A percentile compares a stretch with the other conserved stretches of the same genome.
Evolutionary conservation across 2,888 invertebrate genomes (phyloP).

Genomic region (Choristoneura rosaceana): DNA sequence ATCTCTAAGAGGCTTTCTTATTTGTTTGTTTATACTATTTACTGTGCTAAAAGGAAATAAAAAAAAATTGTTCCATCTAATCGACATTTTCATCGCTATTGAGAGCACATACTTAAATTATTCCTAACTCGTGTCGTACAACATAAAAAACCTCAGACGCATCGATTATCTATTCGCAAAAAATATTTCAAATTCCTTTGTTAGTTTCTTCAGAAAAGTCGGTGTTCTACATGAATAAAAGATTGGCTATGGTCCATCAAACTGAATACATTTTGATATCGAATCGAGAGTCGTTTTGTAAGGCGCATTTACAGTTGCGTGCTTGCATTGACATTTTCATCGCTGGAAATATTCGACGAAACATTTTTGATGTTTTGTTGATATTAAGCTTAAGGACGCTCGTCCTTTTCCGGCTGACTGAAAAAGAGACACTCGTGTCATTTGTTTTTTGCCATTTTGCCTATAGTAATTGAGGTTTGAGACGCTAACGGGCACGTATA

Average conservation of each 20-base stretch:
- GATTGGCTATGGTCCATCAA: slow-evolving; percentile 42
- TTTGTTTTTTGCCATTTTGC: no score
- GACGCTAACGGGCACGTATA: no score
- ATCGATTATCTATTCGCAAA: slow-evolving; percentile 16
- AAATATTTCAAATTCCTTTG: slow-evolving; percentile 14
- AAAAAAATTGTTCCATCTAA: background rate
- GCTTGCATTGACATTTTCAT: background rate
- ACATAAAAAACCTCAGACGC: slow-evolving; percentile 6
- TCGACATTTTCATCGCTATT: background rate
- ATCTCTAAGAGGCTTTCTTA: background rate
- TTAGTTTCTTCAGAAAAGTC: slow-evolving; percentile 10
- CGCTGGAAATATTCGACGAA: no score
- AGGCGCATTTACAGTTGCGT: background rate
- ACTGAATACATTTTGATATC: slow-evolving; percentile 17
- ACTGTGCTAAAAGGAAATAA: no score
- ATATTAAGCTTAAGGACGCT: no score
- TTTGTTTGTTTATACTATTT: no score
- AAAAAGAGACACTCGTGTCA: no score
- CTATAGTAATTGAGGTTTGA: no score
- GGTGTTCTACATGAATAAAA: slow-evolving; percentile 52
- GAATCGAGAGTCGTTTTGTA: background rate
- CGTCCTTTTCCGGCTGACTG: no score
- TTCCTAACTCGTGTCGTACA: background rate
- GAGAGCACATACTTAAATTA: background rate
- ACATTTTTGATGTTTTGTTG: no score